phyloP scores from a whole-genome alignment of 2,113 vertebrate species.

The Osmerus mordax region DNA sequence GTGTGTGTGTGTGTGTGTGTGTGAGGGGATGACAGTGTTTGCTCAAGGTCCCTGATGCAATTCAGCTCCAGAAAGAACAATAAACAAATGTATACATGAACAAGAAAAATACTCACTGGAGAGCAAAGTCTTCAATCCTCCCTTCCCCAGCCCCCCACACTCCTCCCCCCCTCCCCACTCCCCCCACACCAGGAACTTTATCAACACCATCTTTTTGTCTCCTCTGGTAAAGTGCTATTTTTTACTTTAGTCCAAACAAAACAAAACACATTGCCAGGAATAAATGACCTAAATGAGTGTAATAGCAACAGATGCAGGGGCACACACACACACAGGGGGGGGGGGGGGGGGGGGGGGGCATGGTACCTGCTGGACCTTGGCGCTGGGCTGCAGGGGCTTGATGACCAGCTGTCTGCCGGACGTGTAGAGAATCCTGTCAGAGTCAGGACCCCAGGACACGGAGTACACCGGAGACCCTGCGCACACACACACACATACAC shows the following conservation, averaged over 20 bases:
- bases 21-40: slow-evolving; percentile 45
- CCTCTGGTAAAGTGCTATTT: no score
- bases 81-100: slow-evolving; percentile 49
- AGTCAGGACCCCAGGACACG: slow-evolving; percentile 91
- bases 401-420: slow-evolving; percentile 88
- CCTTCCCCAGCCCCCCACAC: not conserved
- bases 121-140: slow-evolving; percentile 11
- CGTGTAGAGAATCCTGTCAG: slow-evolving; percentile 89
- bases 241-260: no score
- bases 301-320: no score
- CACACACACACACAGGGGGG: not conserved
- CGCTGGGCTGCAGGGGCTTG: slow-evolving; percentile 92
- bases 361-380: slow-evolving; percentile 88
- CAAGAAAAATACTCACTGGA: slow-evolving; percentile 37
- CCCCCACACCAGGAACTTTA: no score
- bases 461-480: slow-evolving; percentile 90
- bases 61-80: slow-evolving; percentile 52
- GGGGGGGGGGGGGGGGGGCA: no score
- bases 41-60: slow-evolving; percentile 51
- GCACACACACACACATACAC: slow-evolving; percentile 6
- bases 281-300: no score
- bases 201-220: no score
- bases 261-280: no score
- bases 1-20: slow-evolving; percentile 19
- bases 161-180: no score